Base-by-base conservation (phyloP, 2,888 invertebrate species). In the Sphaerophoria taeniata region DNA sequence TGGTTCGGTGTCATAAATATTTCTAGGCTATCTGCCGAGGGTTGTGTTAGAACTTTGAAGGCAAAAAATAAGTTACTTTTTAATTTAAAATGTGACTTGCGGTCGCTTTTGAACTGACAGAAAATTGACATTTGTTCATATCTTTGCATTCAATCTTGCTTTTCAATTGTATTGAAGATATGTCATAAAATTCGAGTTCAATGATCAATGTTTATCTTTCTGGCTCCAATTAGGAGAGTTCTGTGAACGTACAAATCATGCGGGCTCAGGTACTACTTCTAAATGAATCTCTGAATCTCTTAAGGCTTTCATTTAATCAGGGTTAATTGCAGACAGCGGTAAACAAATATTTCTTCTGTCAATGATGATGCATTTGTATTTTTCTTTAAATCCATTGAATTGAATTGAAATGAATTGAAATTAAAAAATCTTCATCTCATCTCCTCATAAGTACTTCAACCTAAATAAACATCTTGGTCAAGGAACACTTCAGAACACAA, bases 1-100 rank as follows among this genome's bases (percentile, higher is more conserved):
- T 9, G 4, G 14, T 36, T 24, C 2, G 45, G 67, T 76, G 76
- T 77, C 73, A 76, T 81, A 81, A 81, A 85, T 85, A 73, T 81
- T 77, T 63, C n/a, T 80, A 56, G 72, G 24, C 34, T 9, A 76
- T 76, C 76, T 63, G 45, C 45, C 39, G 3, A 58, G 24, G 33
- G 49, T 47, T 34, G 24, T 12, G 14, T 47, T 3, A n/a, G 43
- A 43, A 71, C 47, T 45, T 73, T 60, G 39, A 77, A 80, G 63
- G 75, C 65, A 75, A 84, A 81, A 43, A 83, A 49, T 58, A 49
- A 16, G 43, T 1, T 77, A 61, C 82, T 72, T 69, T 36, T 56
- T 33, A 39, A 65, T 56, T 74, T 71, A 67, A 74, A 58, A 47
- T 39, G 60, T 12, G 69, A 12, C 58, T 61, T 71, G 63, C 56